Evolutionary conservation across 1,140 invertebrate species (phyloP).

Genomic region (Drosophila sproati): DNA sequence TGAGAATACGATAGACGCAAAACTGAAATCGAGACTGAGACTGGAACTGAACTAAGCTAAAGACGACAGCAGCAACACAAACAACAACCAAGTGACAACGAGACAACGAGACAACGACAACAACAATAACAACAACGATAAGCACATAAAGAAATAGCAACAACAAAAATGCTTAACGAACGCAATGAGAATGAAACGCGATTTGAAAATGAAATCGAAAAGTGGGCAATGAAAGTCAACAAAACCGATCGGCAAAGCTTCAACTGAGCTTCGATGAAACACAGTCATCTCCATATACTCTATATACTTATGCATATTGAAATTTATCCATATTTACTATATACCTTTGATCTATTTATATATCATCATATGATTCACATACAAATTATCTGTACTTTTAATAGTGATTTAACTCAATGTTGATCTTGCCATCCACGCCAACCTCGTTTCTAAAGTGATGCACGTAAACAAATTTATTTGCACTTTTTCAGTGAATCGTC

Average conservation of each 20-base stretch:
- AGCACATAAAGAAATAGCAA: conserved; percentile 12
- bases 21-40: conserved; percentile 14
- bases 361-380: background rate
- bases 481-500: background rate
- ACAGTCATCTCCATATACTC: background rate
- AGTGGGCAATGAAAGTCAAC: conserved; percentile 29
- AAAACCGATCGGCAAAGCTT: conserved; percentile 20
- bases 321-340: background rate
- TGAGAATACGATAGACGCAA: conserved; percentile 59
- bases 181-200: conserved; percentile 60
- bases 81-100: conserved; percentile 6
- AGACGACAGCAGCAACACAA: conserved; percentile 13
- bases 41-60: conserved; percentile 27
- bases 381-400: background rate
- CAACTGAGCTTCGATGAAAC: conserved; percentile 24
- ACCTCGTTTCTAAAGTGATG: background rate
- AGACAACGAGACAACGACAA: conserved; percentile 5
- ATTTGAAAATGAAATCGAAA: conserved; percentile 56
- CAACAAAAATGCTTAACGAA: conserved; percentile 33
- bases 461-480: background rate
- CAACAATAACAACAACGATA: conserved; percentile 9
- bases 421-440: background rate
- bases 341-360: background rate
- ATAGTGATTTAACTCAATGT: background rate
- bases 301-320: background rate